Conservation (phyloP, 2,888 invertebrate species). For the Monopis laevigella region DNA sequence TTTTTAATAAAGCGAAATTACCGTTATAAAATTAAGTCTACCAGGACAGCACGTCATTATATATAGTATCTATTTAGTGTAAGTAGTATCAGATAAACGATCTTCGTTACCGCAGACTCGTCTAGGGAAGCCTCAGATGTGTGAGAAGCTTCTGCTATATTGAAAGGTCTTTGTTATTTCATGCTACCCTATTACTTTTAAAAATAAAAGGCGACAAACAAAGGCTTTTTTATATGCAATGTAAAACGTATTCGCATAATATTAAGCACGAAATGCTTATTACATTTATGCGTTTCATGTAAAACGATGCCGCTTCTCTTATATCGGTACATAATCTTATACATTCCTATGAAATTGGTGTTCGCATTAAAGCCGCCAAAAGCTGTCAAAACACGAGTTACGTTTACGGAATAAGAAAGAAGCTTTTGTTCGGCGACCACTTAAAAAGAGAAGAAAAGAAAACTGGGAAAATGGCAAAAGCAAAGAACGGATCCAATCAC, state of each 20-base stretch:
- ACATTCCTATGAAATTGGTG: conserved; percentile 35
- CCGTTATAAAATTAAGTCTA: too few relatives aligned
- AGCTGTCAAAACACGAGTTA: conserved; percentile 40
- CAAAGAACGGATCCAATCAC: conserved; percentile 23
- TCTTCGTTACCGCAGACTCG: conserved; percentile 10
- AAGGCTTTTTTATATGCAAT: too few relatives aligned
- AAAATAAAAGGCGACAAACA: too few relatives aligned
- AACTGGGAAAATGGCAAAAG: conserved; percentile 23
- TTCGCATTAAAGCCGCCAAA: conserved; percentile 27
- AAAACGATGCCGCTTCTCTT: conserved; percentile 29
- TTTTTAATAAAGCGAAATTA: too few relatives aligned
- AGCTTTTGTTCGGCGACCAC: conserved; percentile 33
- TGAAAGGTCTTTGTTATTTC: too few relatives aligned
- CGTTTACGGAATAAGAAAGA: conserved; percentile 25
- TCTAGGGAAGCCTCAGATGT: conserved; percentile 51
- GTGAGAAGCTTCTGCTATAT: conserved; percentile 52
- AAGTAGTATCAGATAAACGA: too few relatives aligned
- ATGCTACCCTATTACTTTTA: too few relatives aligned
- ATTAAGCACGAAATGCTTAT: conserved; percentile 27
- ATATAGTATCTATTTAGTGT: conserved; percentile 54
- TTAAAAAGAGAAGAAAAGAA: conserved; percentile 25
- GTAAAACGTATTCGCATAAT: too few relatives aligned
- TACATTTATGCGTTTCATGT: conserved; percentile 29
- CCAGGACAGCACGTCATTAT: too few relatives aligned
- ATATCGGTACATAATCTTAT: conserved; percentile 31